These are phyloP conservation scores for Heliconius himera DNA, from an alignment of 1,140 invertebrate species.

Conservation along the genomic window DNA sequence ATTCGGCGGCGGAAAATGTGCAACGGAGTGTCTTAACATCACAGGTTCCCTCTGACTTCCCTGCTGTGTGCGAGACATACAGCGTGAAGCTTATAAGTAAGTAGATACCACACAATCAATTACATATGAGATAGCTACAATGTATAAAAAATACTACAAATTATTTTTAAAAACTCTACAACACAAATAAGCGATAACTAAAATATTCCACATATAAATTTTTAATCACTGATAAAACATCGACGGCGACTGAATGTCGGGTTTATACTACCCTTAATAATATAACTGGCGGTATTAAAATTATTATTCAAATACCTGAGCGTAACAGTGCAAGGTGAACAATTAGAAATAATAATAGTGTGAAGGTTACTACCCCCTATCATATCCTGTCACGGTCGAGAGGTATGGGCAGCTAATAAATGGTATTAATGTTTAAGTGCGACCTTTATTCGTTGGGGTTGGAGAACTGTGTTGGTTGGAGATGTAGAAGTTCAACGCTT, in stretches of 20 bases:
- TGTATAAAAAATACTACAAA: neutral
- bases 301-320: constrained; percentile 60
- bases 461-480: neutral
- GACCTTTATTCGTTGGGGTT: neutral
- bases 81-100: too few species aligned
- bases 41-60: too few species aligned
- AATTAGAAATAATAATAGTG: constrained; percentile 24
- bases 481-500: neutral
- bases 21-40: too few species aligned
- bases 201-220: constrained; percentile 13
- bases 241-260: constrained; percentile 55
- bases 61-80: too few species aligned
- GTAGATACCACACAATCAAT: too few species aligned
- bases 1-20: too few species aligned
- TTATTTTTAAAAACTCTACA: neutral
- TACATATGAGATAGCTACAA: neutral
- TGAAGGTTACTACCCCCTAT: constrained; percentile 24
- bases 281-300: constrained; percentile 52
- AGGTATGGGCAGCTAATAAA: constrained; percentile 22
- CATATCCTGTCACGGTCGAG: constrained; percentile 22
- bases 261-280: constrained; percentile 66
- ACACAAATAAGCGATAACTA: neutral
- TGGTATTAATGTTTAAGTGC: constrained; percentile 15
- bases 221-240: constrained; percentile 42
- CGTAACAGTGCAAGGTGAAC: constrained; percentile 59